phyloP scores from a whole-genome alignment of 2,113 vertebrate genomes.

The Blennius ocellaris region DNA sequence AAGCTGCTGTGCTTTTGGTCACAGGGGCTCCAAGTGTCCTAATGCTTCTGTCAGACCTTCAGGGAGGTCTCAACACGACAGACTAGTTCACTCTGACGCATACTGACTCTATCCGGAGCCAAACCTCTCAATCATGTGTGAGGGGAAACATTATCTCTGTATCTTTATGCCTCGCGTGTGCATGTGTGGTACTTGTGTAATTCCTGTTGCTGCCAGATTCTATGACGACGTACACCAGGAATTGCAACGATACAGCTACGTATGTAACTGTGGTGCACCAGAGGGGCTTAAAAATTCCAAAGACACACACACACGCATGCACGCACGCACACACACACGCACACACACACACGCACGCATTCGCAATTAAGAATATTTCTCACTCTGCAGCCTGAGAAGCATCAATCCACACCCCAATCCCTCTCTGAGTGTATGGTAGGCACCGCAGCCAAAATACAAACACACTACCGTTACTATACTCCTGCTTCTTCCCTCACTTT shows the following conservation, averaged over 20 bases:
- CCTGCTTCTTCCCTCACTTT: conserved; percentile 62
- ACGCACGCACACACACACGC: conserved; percentile 19
- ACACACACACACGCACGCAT: conserved; percentile 53
- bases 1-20: background rate
- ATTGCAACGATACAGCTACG: conserved; percentile 62
- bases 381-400: conserved; percentile 66
- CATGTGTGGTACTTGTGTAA: conserved; percentile 63
- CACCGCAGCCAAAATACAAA: conserved; percentile 85
- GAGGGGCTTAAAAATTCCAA: conserved; percentile 34
- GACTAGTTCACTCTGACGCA: conserved; percentile 23
- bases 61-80: conserved; percentile 7
- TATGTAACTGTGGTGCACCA: conserved; percentile 57
- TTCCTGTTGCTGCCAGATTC: conserved; percentile 53
- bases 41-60: conserved; percentile 9
- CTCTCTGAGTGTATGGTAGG: conserved; percentile 79
- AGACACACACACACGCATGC: conserved; percentile 28
- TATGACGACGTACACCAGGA: conserved; percentile 68
- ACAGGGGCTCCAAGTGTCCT: conserved; percentile 22
- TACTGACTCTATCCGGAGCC: conserved; percentile 39
- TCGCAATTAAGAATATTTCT: conserved; percentile 63
- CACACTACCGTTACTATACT: conserved; percentile 87
- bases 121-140: conserved; percentile 51
- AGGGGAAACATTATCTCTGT: conserved; percentile 62
- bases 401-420: conserved; percentile 79
- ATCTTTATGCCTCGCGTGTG: conserved; percentile 53